Percentiles rank a stretch among this genome's conserved stretches.
These are phyloP conservation scores for Dryocosmus kuriphilus DNA, from an alignment of 2,888 invertebrate genomes.

Conservation along the genomic window DNA sequence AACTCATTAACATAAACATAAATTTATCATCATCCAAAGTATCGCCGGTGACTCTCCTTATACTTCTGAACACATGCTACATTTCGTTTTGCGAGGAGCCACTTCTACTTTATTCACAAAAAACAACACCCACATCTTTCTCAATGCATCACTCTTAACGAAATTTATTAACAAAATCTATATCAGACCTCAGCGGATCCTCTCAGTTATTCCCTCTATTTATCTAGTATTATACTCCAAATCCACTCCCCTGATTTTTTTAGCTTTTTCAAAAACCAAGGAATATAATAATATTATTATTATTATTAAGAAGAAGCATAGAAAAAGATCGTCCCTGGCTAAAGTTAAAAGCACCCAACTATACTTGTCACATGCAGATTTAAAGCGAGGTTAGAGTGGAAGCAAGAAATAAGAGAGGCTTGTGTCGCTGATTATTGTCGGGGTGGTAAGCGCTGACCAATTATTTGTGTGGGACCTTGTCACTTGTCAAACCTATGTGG, in stretches of 20 bases:
- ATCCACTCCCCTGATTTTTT: conserved; percentile 18
- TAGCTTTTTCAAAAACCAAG: not conserved
- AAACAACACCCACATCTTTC: not conserved
- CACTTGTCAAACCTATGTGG: too few species aligned
- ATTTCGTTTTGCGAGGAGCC: too few species aligned
- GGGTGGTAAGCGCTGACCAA: too few species aligned
- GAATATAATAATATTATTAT: not conserved
- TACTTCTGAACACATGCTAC: too few species aligned
- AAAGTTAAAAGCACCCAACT: not conserved
- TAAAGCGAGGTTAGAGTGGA: too few species aligned
- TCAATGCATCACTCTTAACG: conserved; percentile 18
- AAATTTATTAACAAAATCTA: conserved; percentile 44
- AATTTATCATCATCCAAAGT: too few species aligned
- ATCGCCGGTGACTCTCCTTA: not conserved
- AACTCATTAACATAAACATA: too few species aligned
- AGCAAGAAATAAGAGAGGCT: too few species aligned
- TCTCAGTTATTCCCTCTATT: not conserved
- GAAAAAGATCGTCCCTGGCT: not conserved
- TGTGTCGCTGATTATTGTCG: too few species aligned
- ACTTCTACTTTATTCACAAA: not conserved
- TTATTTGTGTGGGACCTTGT: too few species aligned
- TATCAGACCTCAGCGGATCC: not conserved
- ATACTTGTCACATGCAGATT: too few species aligned
- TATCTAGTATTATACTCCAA: not conserved
- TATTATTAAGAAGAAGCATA: too few species aligned